Evolutionary conservation across 2,888 invertebrate species (phyloP).

Genomic region (Papilio gigon): DNA sequence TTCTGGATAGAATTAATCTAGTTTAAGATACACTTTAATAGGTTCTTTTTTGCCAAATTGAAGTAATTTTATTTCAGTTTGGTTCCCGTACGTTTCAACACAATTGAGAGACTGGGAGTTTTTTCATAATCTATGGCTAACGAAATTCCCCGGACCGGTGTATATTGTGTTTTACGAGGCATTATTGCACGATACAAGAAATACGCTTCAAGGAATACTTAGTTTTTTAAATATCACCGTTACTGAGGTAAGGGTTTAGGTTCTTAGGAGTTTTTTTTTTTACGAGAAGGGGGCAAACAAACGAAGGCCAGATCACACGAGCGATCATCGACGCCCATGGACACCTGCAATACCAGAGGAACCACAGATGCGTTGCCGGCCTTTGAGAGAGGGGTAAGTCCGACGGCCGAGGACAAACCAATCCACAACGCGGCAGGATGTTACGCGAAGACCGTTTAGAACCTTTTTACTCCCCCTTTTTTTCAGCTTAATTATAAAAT

Average conservation of each 20-base stretch:
- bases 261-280: too few species aligned
- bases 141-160: conserved; percentile 85
- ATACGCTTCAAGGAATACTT: conserved; percentile 82
- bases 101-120: conserved; percentile 86
- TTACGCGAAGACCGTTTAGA: too few species aligned
- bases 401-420: too few species aligned
- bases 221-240: conserved; percentile 82
- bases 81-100: conserved; percentile 86
- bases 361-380: too few species aligned
- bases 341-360: too few species aligned
- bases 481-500: too few species aligned
- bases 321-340: too few species aligned
- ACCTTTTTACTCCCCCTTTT: too few species aligned
- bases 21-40: too few species aligned
- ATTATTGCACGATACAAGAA: conserved; percentile 83
- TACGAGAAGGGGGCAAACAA: too few species aligned
- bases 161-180: conserved; percentile 88
- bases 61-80: conserved; percentile 76
- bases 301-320: too few species aligned
- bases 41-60: background rate
- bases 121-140: conserved; percentile 87
- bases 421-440: too few species aligned
- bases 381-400: conserved; percentile 76
- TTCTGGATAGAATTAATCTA: background rate
- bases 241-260: conserved; percentile 68